phyloP scores from a whole-genome alignment of 1,140 invertebrate genomes.

The Amyelois transitella region DNA sequence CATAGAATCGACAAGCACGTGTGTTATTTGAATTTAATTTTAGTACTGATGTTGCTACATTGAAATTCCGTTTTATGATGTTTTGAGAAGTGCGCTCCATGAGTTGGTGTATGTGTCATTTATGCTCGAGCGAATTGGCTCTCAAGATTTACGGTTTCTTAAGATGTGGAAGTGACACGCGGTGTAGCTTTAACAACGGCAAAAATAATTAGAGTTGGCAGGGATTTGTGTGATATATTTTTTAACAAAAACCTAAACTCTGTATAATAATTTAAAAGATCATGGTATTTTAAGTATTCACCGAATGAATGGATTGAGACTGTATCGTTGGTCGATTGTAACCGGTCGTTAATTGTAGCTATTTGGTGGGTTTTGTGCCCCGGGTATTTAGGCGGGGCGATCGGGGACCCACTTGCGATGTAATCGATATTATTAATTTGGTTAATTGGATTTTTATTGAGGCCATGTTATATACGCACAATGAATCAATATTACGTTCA shows the following conservation, averaged over 20 bases:
- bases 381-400: neutral
- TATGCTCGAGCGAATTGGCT: neutral
- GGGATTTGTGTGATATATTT: too few species aligned
- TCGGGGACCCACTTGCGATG: neutral
- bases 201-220: too few species aligned
- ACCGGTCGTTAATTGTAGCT: neutral
- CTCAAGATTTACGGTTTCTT: neutral
- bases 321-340: too few species aligned
- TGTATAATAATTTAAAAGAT: too few species aligned
- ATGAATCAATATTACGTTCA: neutral
- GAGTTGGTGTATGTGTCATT: neutral
- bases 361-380: neutral
- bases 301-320: too few species aligned
- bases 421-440: conserved; percentile 1
- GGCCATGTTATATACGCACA: neutral
- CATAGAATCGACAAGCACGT: neutral
- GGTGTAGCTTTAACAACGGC: too few species aligned
- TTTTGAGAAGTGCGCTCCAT: neutral
- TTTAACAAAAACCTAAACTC: too few species aligned
- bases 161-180: neutral
- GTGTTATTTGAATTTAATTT: neutral
- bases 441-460: neutral
- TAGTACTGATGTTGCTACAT: neutral
- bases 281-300: too few species aligned
- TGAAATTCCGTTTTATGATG: neutral